These are phyloP conservation scores for Trilocha varians DNA, from an alignment of 2,888 invertebrate species.

Conservation along the genomic window DNA sequence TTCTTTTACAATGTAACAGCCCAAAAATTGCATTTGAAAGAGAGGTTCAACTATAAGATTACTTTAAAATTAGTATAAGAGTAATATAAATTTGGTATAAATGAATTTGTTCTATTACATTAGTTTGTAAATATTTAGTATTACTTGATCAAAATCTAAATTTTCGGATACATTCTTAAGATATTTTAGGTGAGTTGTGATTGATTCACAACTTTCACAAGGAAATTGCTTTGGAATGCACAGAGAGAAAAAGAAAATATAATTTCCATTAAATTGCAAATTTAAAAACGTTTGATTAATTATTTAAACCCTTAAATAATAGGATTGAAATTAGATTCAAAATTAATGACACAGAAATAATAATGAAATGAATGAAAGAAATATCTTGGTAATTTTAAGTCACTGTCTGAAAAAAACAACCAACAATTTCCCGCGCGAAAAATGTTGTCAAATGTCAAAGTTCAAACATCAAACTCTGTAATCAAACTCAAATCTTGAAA, in stretches of 20 bases:
- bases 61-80: not conserved
- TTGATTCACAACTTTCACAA: too few species aligned
- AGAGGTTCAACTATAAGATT: not conserved
- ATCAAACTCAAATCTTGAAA: not conserved
- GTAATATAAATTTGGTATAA: too few species aligned
- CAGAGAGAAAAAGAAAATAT: too few species aligned
- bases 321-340: not conserved
- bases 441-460: not conserved
- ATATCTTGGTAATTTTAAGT: not conserved
- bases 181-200: too few species aligned
- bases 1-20: conserved; percentile 6
- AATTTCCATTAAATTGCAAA: too few species aligned
- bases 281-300: too few species aligned
- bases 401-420: not conserved
- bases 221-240: too few species aligned
- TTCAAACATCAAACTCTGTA: not conserved
- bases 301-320: too few species aligned
- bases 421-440: not conserved
- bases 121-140: too few species aligned
- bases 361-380: not conserved
- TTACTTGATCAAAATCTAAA: too few species aligned
- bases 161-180: too few species aligned
- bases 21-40: not conserved
- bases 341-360: not conserved
- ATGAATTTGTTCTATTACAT: too few species aligned